phyloP scores from a whole-genome alignment of 2,113 vertebrate species.

The Laticauda laticaudata region DNA sequence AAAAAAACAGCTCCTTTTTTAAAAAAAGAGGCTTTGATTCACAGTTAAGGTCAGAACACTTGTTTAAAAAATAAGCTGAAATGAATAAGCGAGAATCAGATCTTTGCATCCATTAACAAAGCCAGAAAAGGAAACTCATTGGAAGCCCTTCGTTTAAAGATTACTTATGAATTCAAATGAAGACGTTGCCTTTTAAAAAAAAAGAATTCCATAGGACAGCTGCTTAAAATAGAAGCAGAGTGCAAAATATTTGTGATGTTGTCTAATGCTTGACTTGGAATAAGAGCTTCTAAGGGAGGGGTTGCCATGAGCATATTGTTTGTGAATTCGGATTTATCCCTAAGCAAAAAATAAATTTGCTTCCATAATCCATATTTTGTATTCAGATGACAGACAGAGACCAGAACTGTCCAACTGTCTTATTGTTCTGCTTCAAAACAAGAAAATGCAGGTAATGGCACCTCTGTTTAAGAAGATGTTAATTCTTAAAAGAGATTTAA shows the following conservation, averaged over 20 bases:
- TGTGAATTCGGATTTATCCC: not conserved
- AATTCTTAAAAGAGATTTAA: conserved; percentile 3
- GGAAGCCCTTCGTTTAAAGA: not conserved
- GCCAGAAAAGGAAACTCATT: not conserved
- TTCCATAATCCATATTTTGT: not conserved
- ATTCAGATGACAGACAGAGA: not conserved
- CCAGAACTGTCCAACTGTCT: conserved; percentile 25
- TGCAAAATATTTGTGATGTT: conserved; percentile 3
- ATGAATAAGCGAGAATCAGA: conserved; percentile 5
- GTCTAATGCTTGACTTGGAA: not conserved
- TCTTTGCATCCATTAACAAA: accelerated
- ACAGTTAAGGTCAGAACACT: not conserved
- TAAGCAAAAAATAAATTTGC: not conserved
- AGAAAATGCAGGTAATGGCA: not conserved
- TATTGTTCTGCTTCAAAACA: not conserved
- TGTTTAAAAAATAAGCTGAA: conserved; percentile 26
- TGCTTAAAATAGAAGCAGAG: not conserved
- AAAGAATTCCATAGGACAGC: accelerated
- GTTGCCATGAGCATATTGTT: not conserved
- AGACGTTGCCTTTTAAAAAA: not conserved
- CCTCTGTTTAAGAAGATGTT: not conserved
- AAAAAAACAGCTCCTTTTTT: conserved; percentile 33
- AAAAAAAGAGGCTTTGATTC: not conserved
- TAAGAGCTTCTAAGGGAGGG: not conserved
- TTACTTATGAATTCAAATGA: conserved; percentile 8